phyloP scores from a whole-genome alignment of 2,888 invertebrate genomes.

The Chrysopilus asiliformis region DNA sequence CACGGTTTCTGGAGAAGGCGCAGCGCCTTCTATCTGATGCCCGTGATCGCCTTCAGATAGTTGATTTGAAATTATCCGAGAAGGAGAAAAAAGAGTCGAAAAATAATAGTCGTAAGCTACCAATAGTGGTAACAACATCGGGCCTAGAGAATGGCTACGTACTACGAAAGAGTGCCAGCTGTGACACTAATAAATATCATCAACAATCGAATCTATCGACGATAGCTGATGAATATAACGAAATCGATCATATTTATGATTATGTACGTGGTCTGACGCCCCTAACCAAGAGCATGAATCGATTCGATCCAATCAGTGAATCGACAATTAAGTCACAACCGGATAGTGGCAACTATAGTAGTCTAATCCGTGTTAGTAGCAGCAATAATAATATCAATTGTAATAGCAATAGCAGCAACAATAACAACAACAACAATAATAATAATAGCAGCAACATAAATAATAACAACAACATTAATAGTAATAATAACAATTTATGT shows the following conservation, averaged over 20 bases:
- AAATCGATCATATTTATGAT: slow-evolving; percentile 93
- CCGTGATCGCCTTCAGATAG: slow-evolving; percentile 60
- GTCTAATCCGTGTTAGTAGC: slow-evolving; percentile 32
- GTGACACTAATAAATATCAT: slow-evolving; percentile 50
- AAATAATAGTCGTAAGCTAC: slow-evolving; percentile 24
- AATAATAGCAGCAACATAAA: slow-evolving; percentile 29
- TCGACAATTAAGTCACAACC: slow-evolving; percentile 35
- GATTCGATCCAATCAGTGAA: slow-evolving; percentile 38
- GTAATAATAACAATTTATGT: slow-evolving; percentile 40
- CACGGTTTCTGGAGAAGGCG: slow-evolving; percentile 63
- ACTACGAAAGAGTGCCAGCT: slow-evolving; percentile 62
- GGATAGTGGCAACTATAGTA: slow-evolving; percentile 32
- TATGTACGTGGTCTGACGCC: slow-evolving; percentile 89
- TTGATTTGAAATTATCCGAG: slow-evolving; percentile 69
- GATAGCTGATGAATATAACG: slow-evolving; percentile 77
- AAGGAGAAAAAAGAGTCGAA: slow-evolving; percentile 37
- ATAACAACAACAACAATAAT: slow-evolving; percentile 28
- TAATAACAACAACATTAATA: slow-evolving; percentile 12
- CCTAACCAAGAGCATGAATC: slow-evolving; percentile 57
- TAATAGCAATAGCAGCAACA: slow-evolving; percentile 20
- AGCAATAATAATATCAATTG: slow-evolving; percentile 20
- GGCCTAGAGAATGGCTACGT: slow-evolving; percentile 48
- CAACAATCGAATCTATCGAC: slow-evolving; percentile 39
- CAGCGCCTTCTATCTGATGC: slow-evolving; percentile 60
- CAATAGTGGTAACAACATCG: slow-evolving; percentile 32